Percentiles rank a stretch among this genome's conserved stretches.
These are phyloP conservation scores for Pogonocherus hispidulus DNA, from an alignment of 2,888 invertebrate species.

Conservation along the genomic window DNA sequence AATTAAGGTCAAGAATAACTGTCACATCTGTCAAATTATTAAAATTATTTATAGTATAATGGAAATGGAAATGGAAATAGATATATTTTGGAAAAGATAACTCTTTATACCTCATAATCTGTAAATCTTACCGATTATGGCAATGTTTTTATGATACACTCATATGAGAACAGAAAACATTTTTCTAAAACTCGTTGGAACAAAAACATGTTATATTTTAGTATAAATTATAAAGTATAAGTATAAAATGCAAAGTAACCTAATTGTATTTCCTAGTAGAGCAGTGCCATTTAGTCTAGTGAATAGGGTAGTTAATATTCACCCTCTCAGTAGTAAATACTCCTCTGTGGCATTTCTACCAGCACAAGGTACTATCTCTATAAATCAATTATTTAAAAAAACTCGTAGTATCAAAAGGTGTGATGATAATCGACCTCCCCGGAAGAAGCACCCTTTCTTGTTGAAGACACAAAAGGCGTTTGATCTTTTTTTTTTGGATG, in stretches of 20 bases:
- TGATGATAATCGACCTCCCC: slow-evolving; percentile 64
- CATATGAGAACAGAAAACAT: no score
- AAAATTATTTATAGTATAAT: no score
- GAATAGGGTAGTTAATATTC: slow-evolving; percentile 52
- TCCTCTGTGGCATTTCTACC: slow-evolving; percentile 47
- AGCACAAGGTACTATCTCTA: slow-evolving; percentile 59
- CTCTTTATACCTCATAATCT: no score
- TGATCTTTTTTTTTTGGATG: slow-evolving; percentile 53
- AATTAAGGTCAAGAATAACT: no score
- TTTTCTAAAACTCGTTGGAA: no score
- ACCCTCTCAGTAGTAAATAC: slow-evolving; percentile 47
- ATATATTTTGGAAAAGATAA: no score
- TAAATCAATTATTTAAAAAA: slow-evolving; percentile 61
- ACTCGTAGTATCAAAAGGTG: slow-evolving; percentile 60
- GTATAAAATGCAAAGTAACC: background rate
- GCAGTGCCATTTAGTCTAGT: slow-evolving; percentile 38
- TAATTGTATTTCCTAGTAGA: slow-evolving; percentile 35
- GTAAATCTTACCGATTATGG: no score
- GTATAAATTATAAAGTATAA: no score
- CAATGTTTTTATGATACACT: no score
- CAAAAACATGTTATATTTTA: no score
- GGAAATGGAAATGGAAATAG: no score
- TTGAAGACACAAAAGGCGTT: slow-evolving; percentile 58
- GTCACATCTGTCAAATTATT: no score
- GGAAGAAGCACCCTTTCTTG: slow-evolving; percentile 61